Conservation (phyloP, 2,797 vertebrate genomes). For the Echiichthys vipera region DNA sequence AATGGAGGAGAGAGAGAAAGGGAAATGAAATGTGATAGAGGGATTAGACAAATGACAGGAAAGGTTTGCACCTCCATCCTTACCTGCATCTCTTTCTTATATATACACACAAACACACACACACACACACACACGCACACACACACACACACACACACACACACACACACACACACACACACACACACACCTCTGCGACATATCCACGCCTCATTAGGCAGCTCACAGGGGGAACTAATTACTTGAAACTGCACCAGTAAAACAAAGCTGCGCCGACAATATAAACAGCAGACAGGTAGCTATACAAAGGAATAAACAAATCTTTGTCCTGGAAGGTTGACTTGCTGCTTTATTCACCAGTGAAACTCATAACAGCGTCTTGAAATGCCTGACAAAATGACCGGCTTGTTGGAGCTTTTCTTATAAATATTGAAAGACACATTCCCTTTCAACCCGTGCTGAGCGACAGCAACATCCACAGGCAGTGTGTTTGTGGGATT, state of each 20-base stretch:
- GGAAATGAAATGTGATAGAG: constrained; percentile 62
- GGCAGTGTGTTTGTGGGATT: constrained; percentile 30
- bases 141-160: constrained; percentile 11
- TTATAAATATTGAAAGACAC: constrained; percentile 33
- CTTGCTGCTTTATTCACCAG: constrained; percentile 38
- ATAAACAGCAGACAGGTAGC: constrained; percentile 57
- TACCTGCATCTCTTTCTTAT: constrained; percentile 38
- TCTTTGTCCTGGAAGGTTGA: constrained; percentile 41
- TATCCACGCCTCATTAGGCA: constrained; percentile 78
- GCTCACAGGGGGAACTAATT: constrained; percentile 83
- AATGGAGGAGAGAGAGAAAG: constrained; percentile 45
- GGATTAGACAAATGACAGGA: constrained; percentile 70
- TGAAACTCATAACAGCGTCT: constrained; percentile 9
- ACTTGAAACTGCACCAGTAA: constrained; percentile 74
- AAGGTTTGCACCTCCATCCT: constrained; percentile 49
- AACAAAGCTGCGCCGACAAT: constrained; percentile 70
- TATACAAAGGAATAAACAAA: constrained; percentile 65
- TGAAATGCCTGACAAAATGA: constrained; percentile 16
- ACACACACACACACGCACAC: constrained; percentile 36
- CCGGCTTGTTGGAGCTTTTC: constrained; percentile 14
- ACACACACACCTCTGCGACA: constrained; percentile 70
- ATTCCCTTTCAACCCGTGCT: background rate
- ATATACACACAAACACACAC: constrained; percentile 30
- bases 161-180: constrained; percentile 31
- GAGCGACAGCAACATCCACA: constrained; percentile 18